These are phyloP conservation scores for Propithecus deckenii DNA, from an alignment of 2,797 vertebrate species.

Conservation along the genomic window DNA sequence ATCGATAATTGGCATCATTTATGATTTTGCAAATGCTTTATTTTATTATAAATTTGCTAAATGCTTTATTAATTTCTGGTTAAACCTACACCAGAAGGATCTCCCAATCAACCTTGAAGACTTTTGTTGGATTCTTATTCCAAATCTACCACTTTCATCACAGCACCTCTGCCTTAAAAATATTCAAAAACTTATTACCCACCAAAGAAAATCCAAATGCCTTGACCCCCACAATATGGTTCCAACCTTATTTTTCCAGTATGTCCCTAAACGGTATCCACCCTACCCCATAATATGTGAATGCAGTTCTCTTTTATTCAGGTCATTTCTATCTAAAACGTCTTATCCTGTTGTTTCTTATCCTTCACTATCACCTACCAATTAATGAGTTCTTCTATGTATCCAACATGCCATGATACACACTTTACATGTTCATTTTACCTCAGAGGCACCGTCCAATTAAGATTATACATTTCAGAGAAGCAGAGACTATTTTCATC, in stretches of 20 bases:
- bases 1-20: conserved; percentile 19
- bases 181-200: not conserved
- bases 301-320: not conserved
- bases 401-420: not conserved
- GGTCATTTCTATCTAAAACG: not conserved
- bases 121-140: not conserved
- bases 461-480: not conserved
- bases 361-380: not conserved
- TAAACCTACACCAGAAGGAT: not conserved
- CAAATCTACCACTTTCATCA: conserved; percentile 21
- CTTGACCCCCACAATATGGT: not conserved
- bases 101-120: not conserved
- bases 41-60: conserved; percentile 12
- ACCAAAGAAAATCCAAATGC: conserved; percentile 18
- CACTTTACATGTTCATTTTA: not conserved
- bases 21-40: conserved; percentile 12
- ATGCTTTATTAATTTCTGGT: not conserved
- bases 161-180: not conserved
- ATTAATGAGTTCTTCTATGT: not conserved
- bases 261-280: not conserved
- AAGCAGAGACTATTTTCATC: not conserved
- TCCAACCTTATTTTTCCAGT: conserved; percentile 1
- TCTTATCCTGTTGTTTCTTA: conserved; percentile 8
- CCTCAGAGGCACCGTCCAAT: not conserved
- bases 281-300: not conserved